Base-by-base conservation (phyloP, 2,113 vertebrate genomes). In the Cottus gobio region DNA sequence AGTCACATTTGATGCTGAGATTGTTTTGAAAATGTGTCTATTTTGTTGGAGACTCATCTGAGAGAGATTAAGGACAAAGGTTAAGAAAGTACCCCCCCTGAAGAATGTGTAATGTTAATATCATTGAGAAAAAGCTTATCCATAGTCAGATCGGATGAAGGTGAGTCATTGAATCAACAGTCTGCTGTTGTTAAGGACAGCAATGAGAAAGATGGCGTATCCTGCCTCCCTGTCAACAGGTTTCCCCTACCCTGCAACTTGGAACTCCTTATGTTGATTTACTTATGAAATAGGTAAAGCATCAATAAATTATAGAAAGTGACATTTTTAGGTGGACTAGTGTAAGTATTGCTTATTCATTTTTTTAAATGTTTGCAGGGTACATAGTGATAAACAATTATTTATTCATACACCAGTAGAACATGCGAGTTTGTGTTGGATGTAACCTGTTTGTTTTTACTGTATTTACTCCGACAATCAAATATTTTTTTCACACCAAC, bases 161-260 rank as follows among this genome's bases (percentile, higher is more conserved):
- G 84, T 91, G 92, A 91, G 88, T 93, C 90, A 91, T 58, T 90
- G 88, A 92, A 90, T 90, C 90, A 89, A 90, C 89, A 91, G 82
- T 90, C 76, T 91, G 71, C 90, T 93, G 90, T 90, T 91, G 84
- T 89, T 87, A 92, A 89, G 90, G 90, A 82, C 87, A 72, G 67
- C 56, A 71, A 54, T 85, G 57, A 87, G 80, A 88, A 64, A 79
- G 76, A 91, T 77, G 75, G 75, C 67, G 71, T 85, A 85, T 80
- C 61, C n/a, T 58, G 48, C 44, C 71, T 91, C 74, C 57, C 37
- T 60, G 66, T 83, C 63, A 84, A 64, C 71, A 84, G 71, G 72
- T 79, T 72, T 74, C 39, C 60, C 63, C 54, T 50, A 30, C 42
- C 37, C 39, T 72, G 63, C 57, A 61, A 30, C 31, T 63, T 73